phyloP scores from a whole-genome alignment of 2,113 vertebrate genomes.

The Dicaeum eximium region DNA sequence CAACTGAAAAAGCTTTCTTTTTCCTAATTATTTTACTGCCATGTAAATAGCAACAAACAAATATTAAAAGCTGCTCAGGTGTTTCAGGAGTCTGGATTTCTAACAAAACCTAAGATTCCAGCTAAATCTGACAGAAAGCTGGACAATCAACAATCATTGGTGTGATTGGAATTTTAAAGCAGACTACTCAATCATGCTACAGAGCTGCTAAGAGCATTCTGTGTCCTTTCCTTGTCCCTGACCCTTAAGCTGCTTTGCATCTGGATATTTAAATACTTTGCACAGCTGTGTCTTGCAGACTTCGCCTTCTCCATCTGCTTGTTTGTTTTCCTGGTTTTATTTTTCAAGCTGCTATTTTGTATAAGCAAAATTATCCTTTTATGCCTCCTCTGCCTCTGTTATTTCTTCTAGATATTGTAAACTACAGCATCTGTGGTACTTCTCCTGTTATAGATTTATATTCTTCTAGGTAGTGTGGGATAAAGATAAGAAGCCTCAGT shows the following conservation, averaged over 20 bases:
- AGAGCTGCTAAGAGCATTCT: slow-evolving; percentile 7
- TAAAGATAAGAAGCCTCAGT: not conserved
- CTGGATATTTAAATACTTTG: slow-evolving; percentile 69
- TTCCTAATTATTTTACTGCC: not conserved
- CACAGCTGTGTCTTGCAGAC: slow-evolving; percentile 72
- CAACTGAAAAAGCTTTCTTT: not conserved
- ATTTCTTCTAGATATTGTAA: slow-evolving; percentile 63
- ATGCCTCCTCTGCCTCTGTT: slow-evolving; percentile 50
- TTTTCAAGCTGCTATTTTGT: slow-evolving; percentile 76
- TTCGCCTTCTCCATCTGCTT: slow-evolving; percentile 74
- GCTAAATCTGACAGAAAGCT: not conserved
- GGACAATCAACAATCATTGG: not conserved
- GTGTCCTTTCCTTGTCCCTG: not conserved
- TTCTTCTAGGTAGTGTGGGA: slow-evolving; percentile 37
- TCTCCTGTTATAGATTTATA: slow-evolving; percentile 41
- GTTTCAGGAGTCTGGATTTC: not conserved
- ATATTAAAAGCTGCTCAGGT: not conserved
- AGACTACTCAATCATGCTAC: not conserved
- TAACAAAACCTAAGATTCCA: not conserved
- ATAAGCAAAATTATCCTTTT: slow-evolving; percentile 80
- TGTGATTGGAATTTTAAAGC: not conserved
- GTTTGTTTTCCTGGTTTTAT: slow-evolving; percentile 76
- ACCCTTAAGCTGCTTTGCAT: slow-evolving; percentile 64
- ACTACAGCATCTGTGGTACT: slow-evolving; percentile 51
- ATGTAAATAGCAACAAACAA: not conserved